phyloP scores from a whole-genome alignment of 2,888 invertebrate species.

The Epinotia ramella region DNA sequence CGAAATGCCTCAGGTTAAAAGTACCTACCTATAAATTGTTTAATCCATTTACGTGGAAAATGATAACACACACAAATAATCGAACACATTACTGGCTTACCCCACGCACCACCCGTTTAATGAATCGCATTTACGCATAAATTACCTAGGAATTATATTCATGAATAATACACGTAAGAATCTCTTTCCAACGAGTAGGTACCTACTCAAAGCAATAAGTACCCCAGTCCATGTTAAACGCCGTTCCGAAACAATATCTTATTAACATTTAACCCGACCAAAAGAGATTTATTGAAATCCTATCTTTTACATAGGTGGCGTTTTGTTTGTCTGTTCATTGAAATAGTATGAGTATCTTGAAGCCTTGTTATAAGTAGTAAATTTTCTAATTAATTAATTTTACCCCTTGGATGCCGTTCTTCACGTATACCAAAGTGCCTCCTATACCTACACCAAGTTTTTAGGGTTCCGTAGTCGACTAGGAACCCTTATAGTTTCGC shows the following conservation, averaged over 20 bases:
- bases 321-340: too few species aligned
- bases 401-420: too few species aligned
- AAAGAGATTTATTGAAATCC: too few species aligned
- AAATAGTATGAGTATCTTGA: too few species aligned
- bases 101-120: background rate
- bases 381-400: too few species aligned
- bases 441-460: too few species aligned
- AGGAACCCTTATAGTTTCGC: too few species aligned
- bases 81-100: constrained; percentile 8
- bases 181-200: background rate
- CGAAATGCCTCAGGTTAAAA: background rate
- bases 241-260: background rate
- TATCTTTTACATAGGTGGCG: too few species aligned
- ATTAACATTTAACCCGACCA: too few species aligned
- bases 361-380: background rate
- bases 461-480: too few species aligned
- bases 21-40: background rate
- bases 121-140: background rate
- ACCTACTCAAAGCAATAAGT: background rate
- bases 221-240: background rate
- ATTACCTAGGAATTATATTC: constrained; percentile 6
- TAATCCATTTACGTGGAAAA: constrained; percentile 18
- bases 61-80: constrained; percentile 13
- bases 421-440: too few species aligned
- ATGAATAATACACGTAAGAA: background rate